Evolutionary conservation across 2,797 vertebrate genomes (phyloP), one percentile per base, ranked within the genome.

Genomic region (Pangasius macronema): DNA sequence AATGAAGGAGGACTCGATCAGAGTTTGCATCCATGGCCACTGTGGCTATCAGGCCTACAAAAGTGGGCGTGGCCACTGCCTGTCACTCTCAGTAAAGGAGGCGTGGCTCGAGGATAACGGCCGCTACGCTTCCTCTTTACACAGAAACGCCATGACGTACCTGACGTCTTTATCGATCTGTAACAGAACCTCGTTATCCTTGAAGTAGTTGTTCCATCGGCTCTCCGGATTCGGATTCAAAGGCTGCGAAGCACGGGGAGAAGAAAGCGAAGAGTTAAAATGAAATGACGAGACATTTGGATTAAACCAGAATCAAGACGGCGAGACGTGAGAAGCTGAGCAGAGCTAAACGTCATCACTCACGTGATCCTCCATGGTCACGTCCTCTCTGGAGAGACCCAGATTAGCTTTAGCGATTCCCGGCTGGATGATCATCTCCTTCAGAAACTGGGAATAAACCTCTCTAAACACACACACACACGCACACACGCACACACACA

Each of bases 91-190:
- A 22, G 30, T 57, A 13, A 36, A 80, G 20, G 30, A 36, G 30
- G n/a, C 22, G 30, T 80, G 77, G 33, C 53, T 51, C 7, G 46
- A n/a, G 13, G 46, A n/a, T n/a, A 51, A n/a, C 73, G 22, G 5
- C 65, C 5, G 30, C 61, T 72, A 70, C 39, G 20, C 6, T 51
- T 18, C 22, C 13, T 51, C 72, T n/a, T n/a, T 75, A n/a, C 24
- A 20, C 6, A 16, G 4, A 51, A 6, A 22, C 0, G 30, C 9
- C 13, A 11, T 27, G 27, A 16, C n/a, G 6, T 92, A 99, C 99
- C 99, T 96, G 90, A 99, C 99, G 63, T 99, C 99, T 92, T 99
- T 99, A 95, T 99, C 99, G 3, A 99, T 99, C 93, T 99, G 99
- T 30, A 99, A 95, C 18, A 99, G 94, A 85, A 99, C 98, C 89